phyloP scores from a whole-genome alignment of 1,140 invertebrate species.

The Temnothorax curvispinosus region DNA sequence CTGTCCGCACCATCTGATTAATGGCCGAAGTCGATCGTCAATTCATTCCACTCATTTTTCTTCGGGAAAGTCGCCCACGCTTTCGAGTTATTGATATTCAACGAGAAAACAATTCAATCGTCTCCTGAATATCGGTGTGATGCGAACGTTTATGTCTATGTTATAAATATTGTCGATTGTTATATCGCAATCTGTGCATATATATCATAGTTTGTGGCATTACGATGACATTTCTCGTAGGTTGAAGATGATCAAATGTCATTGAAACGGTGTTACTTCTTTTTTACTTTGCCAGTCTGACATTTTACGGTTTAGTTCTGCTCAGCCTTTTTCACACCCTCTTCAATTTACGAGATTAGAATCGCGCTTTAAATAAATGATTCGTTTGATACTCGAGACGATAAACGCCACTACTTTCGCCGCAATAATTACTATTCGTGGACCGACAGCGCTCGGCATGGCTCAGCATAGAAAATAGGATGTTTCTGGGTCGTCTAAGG shows the following conservation, averaged over 20 bases:
- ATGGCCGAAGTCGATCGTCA: conserved; percentile 27
- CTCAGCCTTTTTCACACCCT: neutral
- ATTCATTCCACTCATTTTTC: neutral
- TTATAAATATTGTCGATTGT: conserved; percentile 2
- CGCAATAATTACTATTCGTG: neutral
- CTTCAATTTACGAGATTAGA: conserved; percentile 22
- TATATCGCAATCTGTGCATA: neutral
- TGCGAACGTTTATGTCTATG: neutral
- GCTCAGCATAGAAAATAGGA: neutral
- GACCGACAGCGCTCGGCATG: neutral
- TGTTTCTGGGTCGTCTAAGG: conserved; percentile 19
- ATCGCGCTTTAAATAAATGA: conserved; percentile 32
- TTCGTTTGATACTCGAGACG: neutral
- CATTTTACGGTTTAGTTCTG: conserved; percentile 23
- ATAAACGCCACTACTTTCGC: conserved; percentile 17
- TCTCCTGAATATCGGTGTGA: neutral
- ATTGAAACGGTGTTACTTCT: conserved; percentile 4
- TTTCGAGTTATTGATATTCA: conserved; percentile 21
- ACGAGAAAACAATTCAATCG: conserved; percentile 16
- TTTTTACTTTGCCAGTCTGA: conserved; percentile 5
- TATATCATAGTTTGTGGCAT: neutral
- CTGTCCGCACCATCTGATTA: conserved; percentile 57
- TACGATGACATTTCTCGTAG: conserved; percentile 33
- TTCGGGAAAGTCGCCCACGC: neutral
- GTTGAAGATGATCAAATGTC: conserved; percentile 7